Base-by-base conservation (phyloP, 2,113 vertebrate genomes). In the Elanus axillaris region DNA sequence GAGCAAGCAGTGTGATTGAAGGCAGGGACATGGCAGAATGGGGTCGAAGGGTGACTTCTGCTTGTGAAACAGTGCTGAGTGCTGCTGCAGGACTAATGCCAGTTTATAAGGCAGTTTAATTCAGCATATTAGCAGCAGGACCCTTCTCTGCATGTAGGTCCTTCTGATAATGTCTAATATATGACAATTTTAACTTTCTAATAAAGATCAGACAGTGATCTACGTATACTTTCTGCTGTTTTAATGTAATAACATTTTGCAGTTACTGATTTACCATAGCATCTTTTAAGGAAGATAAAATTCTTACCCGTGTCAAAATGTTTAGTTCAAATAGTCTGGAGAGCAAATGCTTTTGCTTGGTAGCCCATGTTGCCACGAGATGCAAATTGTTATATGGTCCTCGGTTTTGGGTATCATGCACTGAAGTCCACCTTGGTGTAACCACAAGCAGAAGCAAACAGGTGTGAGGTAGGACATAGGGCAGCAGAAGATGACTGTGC, bases 151-250 rank as follows among this genome's bases (percentile, higher is more conserved):
- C 26, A 55, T 36, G 42, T 71, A 47, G 8, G 4, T 93, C 56
- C 86, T 95, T 93, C 78, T 87, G 91, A 94, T 93, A 89, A 85
- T 16, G 36, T 72, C 81, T 22, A 75, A 48, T 82, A 86, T 42
- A 85, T 5, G 32, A 67, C 87, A 94, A 85, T 88, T 95, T 64
- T 29, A 67, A 64, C 40, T 73, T 94, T 82, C 32, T 79, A 79
- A 73, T 40, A 42, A 14, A 73, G 62, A 76, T 68, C n/a, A 87
- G 62, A 19, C 27, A 43, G 22, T 56, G 59, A 19, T 90, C 10
- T 77, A 68, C 12, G 4, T 34, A 75, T 53, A 87, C 19, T 53
- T 96, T 85, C 87, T 93, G 66, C 74, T 62, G 27, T 47, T 90
- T 53, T 47, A 96, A 78, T 16, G 34, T 43, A 82, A 82, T 90